Evolutionary conservation across 1,140 invertebrate genomes (phyloP), one percentile per base, ranked within the genome.

Genomic region (Luehdorfia chinensis): DNA sequence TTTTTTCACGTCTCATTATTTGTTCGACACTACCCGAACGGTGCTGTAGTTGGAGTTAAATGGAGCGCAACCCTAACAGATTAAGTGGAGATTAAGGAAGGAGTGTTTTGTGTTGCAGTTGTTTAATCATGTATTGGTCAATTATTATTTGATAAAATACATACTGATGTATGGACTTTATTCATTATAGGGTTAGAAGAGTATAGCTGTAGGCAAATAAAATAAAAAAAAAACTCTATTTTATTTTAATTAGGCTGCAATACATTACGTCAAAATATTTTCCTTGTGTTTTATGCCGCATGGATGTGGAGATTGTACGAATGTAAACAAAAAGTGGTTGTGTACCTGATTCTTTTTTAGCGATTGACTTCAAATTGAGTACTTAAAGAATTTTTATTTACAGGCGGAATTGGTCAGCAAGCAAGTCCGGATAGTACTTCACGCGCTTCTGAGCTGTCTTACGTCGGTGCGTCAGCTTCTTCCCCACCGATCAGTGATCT

Each of bases 381-480:
- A n/a, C n/a, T n/a, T n/a, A n/a, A n/a, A n/a, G n/a, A n/a, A 31
- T 48, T 37, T 63, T 44, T 55, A 49, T 86, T 77, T 55, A 4
- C 55, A 88, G 87, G 85, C 69, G 57, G 84, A 1, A 48, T 88
- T 21, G 85, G 85, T 0, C 93, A 94, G 59, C 94, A 95, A 73
- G 91, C 92, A 1, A 93, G 91, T 65, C 94, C 94, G 0, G 94
- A 95, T 65, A 95, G 94, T 56, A 95, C 94, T 1, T 95, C 94
- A 16, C 90, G 93, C 23, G 92, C 92, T 28, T 94, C 92, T 0
- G 92, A 93, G 49, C 66, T 93, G 0, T 93, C 92, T 1, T 91
- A 91, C 58, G 89, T 89, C 6, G 78, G 76, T 4, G 69, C 66
- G 2, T 68, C 81, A 6, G 73, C 71, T 1, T 51, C 69, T 0